phyloP scores from a whole-genome alignment of 2,113 vertebrate genomes.

The Odocoileus virginianus region DNA sequence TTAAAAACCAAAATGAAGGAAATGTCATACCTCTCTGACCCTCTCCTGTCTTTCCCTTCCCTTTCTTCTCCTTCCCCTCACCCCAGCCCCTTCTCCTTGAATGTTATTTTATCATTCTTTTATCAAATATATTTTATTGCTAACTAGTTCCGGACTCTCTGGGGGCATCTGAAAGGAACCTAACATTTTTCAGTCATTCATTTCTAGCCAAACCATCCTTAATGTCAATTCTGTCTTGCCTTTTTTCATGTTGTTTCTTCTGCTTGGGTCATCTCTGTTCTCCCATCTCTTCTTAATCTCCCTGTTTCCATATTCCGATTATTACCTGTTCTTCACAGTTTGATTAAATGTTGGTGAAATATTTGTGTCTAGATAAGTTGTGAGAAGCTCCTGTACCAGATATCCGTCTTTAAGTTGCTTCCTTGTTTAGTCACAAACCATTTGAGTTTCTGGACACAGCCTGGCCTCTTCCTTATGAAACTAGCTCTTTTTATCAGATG shows the following conservation, averaged over 20 bases:
- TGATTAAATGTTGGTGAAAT: neutral
- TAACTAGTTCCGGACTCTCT: neutral
- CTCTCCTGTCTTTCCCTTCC: no score
- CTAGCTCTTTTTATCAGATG: neutral
- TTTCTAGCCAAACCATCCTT: neutral
- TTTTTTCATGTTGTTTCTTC: neutral
- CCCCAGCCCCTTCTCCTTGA: neutral
- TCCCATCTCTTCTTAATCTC: neutral
- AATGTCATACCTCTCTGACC: neutral
- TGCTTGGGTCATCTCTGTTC: neutral
- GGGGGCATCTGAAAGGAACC: neutral
- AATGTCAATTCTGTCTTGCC: neutral
- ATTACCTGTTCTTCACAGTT: neutral
- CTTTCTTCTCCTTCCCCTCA: no score
- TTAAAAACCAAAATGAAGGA: slow-evolving; percentile 11
- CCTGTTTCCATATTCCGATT: neutral
- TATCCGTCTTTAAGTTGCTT: neutral
- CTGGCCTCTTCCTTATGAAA: neutral
- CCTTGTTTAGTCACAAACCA: neutral
- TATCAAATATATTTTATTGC: neutral
- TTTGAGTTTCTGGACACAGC: neutral
- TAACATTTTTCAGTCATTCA: neutral
- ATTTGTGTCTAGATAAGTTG: neutral
- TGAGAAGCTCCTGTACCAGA: neutral
- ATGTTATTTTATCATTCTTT: neutral